A percentile compares a stretch with the other conserved stretches of the same genome.
Conservation (phyloP, 1,140 invertebrate genomes). For the Drepana arcuata region DNA sequence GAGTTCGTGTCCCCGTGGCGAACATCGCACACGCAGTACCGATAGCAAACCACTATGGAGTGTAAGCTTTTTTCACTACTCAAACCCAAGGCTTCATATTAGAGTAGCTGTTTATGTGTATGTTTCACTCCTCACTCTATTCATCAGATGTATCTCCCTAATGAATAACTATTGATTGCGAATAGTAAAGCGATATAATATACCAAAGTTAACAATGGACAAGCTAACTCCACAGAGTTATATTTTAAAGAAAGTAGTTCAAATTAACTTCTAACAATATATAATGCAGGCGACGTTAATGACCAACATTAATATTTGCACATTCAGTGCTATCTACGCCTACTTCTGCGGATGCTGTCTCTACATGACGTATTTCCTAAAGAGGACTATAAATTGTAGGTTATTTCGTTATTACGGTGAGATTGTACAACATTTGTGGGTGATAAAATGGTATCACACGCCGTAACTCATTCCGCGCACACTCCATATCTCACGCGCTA, state of each 20-base stretch:
- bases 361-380: constrained; percentile 49
- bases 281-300: background rate
- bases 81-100: constrained; percentile 4
- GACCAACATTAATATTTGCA: background rate
- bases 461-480: constrained; percentile 35
- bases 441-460: constrained; percentile 52
- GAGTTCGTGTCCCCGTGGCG: constrained; percentile 33
- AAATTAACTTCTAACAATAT: background rate
- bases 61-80: background rate
- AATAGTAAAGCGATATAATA: background rate
- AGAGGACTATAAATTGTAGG: constrained; percentile 58
- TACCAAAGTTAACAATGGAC: background rate
- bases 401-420: constrained; percentile 56
- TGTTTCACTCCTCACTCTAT: constrained; percentile 4
- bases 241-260: background rate
- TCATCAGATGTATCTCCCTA: constrained; percentile 1
- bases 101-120: background rate
- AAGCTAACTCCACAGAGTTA: background rate
- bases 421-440: constrained; percentile 48
- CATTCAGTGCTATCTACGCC: background rate
- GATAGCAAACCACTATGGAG: constrained; percentile 24
- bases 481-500: constrained; percentile 41
- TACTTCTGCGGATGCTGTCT: constrained; percentile 13
- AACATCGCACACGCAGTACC: constrained; percentile 23
- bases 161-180: background rate